These are phyloP conservation scores for Patella vulgata DNA, from an alignment of 1,140 invertebrate genomes.

Conservation along the genomic window DNA sequence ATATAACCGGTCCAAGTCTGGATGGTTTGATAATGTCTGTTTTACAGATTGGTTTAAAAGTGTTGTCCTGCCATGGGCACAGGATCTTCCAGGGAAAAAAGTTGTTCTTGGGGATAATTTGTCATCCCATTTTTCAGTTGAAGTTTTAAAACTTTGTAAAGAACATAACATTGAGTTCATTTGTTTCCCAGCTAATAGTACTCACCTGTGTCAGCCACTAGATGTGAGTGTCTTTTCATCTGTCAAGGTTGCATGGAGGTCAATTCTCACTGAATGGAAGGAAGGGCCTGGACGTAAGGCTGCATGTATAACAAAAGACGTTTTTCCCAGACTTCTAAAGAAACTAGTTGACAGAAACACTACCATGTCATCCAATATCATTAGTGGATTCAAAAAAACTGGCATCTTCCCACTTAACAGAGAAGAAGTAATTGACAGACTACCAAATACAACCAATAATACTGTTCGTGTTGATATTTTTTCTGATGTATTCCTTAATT, in stretches of 20 bases:
- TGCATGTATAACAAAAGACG: too few relatives aligned
- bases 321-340: too few relatives aligned
- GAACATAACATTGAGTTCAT: too few relatives aligned
- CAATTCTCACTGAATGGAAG: conserved; percentile 58
- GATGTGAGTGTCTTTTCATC: conserved; percentile 42
- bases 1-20: conserved; percentile 53
- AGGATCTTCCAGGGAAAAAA: conserved; percentile 50
- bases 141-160: conserved; percentile 19
- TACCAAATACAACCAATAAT: too few relatives aligned
- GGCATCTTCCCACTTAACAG: too few relatives aligned
- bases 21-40: conserved; percentile 59
- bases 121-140: conserved; percentile 55
- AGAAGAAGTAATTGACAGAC: too few relatives aligned
- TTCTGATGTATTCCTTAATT: too few relatives aligned
- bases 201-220: conserved; percentile 36
- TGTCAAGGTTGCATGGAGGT: conserved; percentile 46
- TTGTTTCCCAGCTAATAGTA: conserved; percentile 35
- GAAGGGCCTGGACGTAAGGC: too few relatives aligned
- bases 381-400: too few relatives aligned
- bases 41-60: conserved; percentile 60
- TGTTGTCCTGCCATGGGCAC: conserved; percentile 38
- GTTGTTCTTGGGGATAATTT: conserved; percentile 66
- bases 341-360: too few relatives aligned
- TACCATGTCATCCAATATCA: too few relatives aligned
- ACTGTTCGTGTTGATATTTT: too few relatives aligned